Evolutionary conservation across 2,797 vertebrate genomes (phyloP).

Genomic region (Lepilemur ruficaudatus): DNA sequence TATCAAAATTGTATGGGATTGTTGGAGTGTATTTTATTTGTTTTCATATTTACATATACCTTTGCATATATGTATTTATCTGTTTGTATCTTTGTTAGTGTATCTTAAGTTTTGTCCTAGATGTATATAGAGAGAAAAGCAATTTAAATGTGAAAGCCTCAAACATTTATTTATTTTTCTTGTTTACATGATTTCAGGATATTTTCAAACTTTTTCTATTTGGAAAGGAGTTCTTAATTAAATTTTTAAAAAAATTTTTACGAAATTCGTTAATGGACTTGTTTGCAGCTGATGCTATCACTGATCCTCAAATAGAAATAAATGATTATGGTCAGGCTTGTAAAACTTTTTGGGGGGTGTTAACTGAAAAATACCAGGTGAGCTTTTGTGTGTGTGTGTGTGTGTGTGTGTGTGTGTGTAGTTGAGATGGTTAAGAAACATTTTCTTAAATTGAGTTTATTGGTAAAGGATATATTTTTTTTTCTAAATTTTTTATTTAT

Average conservation of each 20-base stretch:
- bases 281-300: constrained; percentile 23
- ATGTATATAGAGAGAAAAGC: constrained; percentile 67
- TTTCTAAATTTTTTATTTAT: no score
- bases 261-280: not conserved
- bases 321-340: not conserved
- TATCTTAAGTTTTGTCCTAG: constrained; percentile 62
- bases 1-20: constrained; percentile 80
- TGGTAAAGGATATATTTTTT: not conserved
- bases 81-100: constrained; percentile 79
- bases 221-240: not conserved
- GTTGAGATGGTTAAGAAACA: not conserved
- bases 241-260: not conserved
- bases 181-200: not conserved
- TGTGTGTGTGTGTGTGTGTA: not conserved
- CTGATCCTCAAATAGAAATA: constrained; percentile 6
- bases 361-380: not conserved
- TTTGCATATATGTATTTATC: not conserved
- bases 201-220: constrained; percentile 5
- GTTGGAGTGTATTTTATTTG: constrained; percentile 80
- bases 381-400: not conserved
- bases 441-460: constrained; percentile 17
- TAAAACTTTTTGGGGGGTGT: not conserved
- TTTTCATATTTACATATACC: not conserved
- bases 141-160: constrained; percentile 62
- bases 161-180: constrained; percentile 24